Base-by-base conservation (phyloP, 2,797 vertebrate genomes). In the Muraenolepis orangiensis region DNA sequence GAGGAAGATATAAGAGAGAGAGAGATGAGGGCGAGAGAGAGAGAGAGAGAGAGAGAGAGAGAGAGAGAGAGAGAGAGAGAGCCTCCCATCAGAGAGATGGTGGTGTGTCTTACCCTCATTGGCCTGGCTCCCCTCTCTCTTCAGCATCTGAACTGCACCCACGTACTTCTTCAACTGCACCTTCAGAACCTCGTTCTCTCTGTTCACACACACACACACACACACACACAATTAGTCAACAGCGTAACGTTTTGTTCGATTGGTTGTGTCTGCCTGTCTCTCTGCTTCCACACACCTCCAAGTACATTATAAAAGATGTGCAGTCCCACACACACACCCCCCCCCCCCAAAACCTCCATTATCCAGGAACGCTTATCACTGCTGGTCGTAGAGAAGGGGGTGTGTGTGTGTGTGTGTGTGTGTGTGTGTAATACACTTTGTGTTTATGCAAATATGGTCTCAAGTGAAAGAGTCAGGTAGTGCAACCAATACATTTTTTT, bases 131-230 rank as follows among this genome's bases (percentile, higher is more conserved):
- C 91, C 92, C 91, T 99, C 98, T 92, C 97, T 94, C 93, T 97
- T 98, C 88, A 99, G 95, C 98, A 99, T 99, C 93, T 99, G 98
- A 73, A 99, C 98, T 85, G 98, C 98, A 69, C 96, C 98, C 61
- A 99, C 98, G 11, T 99, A 99, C 82, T 99, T 99, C 95, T 99
- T 99, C 83, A 99, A 87, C 78, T 99, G 98, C 83, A 99, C 98
- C 93, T 99, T 99, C 68, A 99, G 94, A 79, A 99, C 98, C 79
- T 99, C 98, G 42, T 99, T 99, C 91, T 99, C 98, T 89, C 98
- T 99, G 92, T 69, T 74, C 29, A 82, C 73, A 86, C 42, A 80
- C 6, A 88, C 72, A 77, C 36, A 80, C 36, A 79, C 29, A 84
- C 74, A 86, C 20, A 76, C 32, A 81, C 66, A 75, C 40, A 18